Evolutionary conservation across 2,113 vertebrate genomes (phyloP), one percentile per base, ranked within the genome.

Genomic region (Pundamilia nyererei): DNA sequence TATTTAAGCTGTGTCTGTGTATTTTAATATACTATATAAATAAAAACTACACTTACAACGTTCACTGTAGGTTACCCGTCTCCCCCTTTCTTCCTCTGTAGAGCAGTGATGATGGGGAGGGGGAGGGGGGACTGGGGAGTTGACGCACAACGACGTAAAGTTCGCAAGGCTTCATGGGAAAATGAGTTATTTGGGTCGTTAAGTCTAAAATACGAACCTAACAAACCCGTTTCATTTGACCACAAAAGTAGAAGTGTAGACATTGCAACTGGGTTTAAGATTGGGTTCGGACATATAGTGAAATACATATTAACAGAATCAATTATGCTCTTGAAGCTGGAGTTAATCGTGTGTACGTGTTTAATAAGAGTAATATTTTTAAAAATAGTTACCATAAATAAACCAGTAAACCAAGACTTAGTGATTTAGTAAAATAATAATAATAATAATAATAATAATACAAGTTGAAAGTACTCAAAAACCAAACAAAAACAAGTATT

Each of bases 71-170:
- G 88, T 68, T 92, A 93, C 93, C 92, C 91, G 94, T 96, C 96
- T 96, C 95, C 94, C 96, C 95, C 95, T 97, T 96, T 96, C 96
- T 97, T 95, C 95, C 95, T 95, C 95, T 94, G 94, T 95, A 93
- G 87, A 95, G 75, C 92, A 68, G 88, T 80, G 93, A 94, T 92
- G 95, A 92, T 92, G 15, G 70, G 94, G 35, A 68, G 60, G 60
- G 60, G 60, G 96, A 35, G 94, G 96, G 93, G 93, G 93, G 92
- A 94, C 89, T 90, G 89, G 92, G 94, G 94, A 95, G 94, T 87
- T 95, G 95, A 97, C 96, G 96, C 94, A 94, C 90, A 80, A 89
- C 89, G 60, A 94, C 96, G 95, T 92, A 90, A 87, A 54, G 13
- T 19, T 49, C 86, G 90, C 89, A 89, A 62, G 54, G 94, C 51